Percentiles rank a stretch among this genome's conserved stretches.
Evolutionary conservation across 2,113 vertebrate genomes (phyloP).

Genomic region (Seriola quinqueradiata): DNA sequence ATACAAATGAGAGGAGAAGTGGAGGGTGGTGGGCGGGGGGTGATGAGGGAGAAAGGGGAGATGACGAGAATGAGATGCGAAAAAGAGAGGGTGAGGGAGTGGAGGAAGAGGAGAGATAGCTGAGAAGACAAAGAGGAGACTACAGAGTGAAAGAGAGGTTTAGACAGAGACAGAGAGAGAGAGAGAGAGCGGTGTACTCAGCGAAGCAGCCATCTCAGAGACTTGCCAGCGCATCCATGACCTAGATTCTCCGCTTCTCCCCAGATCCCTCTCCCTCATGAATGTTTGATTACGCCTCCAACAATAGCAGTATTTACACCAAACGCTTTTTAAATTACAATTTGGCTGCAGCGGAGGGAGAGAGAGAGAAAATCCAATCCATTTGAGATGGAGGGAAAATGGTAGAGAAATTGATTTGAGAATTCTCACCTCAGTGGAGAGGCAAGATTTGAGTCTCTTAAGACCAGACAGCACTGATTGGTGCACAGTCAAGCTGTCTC

Average conservation of each 20-base stretch:
- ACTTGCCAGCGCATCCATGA: conserved; percentile 80
- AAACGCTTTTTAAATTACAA: conserved; percentile 78
- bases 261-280: conserved; percentile 80
- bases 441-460: conserved; percentile 48
- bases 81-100: neutral
- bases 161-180: conserved; percentile 57
- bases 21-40: neutral
- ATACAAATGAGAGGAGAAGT: conserved; percentile 64
- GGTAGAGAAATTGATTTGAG: conserved; percentile 71
- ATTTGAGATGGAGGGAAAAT: conserved; percentile 42
- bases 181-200: conserved; percentile 56
- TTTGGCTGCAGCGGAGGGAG: conserved; percentile 32
- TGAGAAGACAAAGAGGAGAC: conserved; percentile 60
- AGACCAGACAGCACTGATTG: conserved; percentile 57
- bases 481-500: neutral
- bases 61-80: conserved; percentile 14
- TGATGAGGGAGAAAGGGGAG: conserved; percentile 1
- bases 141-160: conserved; percentile 56
- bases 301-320: conserved; percentile 84
- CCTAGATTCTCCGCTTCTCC: conserved; percentile 82
- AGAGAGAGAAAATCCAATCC: conserved; percentile 34
- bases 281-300: conserved; percentile 85
- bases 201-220: conserved; percentile 71
- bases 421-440: conserved; percentile 69
- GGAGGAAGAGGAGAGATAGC: conserved; percentile 27